Percentiles rank a stretch among this genome's conserved stretches.
These are phyloP conservation scores for Ceratoteleas bidentatus DNA, from an alignment of 1,140 invertebrate species.

Conservation along the genomic window DNA sequence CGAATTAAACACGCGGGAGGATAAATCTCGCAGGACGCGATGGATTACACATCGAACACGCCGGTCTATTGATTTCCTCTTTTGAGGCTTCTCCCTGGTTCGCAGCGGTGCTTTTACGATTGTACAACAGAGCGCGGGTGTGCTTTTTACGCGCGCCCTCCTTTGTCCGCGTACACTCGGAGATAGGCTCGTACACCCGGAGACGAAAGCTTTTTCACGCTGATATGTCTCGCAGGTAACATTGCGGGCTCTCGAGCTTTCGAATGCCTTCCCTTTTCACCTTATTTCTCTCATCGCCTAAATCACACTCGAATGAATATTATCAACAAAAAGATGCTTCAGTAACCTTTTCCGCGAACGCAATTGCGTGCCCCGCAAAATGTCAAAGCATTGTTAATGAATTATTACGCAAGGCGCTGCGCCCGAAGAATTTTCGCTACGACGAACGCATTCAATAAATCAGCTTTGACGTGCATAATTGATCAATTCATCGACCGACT, in stretches of 20 bases:
- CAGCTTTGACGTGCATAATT: not conserved
- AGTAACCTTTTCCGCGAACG: conserved; percentile 10
- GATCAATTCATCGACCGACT: not conserved
- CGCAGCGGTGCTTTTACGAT: conserved; percentile 64
- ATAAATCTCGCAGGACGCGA: conserved; percentile 65
- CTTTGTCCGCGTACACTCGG: conserved; percentile 53
- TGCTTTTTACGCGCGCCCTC: conserved; percentile 62
- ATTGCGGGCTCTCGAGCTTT: conserved; percentile 48
- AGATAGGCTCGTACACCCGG: conserved; percentile 48
- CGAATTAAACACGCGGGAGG: conserved; percentile 54
- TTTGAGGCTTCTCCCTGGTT: conserved; percentile 60
- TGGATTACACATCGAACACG: conserved; percentile 66
- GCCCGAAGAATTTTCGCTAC: too few relatives aligned
- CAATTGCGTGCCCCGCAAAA: conserved; percentile 2
- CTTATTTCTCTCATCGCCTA: conserved; percentile 14
- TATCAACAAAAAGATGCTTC: conserved; percentile 30
- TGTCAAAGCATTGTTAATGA: conserved; percentile 14
- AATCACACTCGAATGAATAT: conserved; percentile 36
- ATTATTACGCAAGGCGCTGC: conserved; percentile 4
- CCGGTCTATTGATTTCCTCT: conserved; percentile 68
- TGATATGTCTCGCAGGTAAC: conserved; percentile 63
- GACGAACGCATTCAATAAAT: too few relatives aligned
- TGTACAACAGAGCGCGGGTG: conserved; percentile 50
- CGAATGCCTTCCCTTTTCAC: conserved; percentile 31
- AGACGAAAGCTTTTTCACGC: conserved; percentile 64